Evolutionary conservation across 2,888 invertebrate species (phyloP).

Genomic region (Pandemis cinnamomeana): DNA sequence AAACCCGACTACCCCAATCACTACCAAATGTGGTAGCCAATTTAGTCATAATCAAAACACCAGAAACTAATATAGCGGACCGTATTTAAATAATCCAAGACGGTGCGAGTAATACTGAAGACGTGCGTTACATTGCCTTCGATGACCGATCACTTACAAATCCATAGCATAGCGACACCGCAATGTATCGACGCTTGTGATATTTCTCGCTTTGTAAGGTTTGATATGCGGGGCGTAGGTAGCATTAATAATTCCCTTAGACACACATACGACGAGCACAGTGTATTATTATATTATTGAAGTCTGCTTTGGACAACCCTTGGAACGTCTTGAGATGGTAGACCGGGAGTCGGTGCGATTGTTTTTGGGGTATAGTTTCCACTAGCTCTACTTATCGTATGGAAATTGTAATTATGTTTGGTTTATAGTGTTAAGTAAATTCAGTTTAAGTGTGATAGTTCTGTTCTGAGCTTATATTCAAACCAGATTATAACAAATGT

Average conservation of each 20-base stretch:
- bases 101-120: no score
- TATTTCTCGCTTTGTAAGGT: no score
- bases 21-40: slow-evolving; percentile 25
- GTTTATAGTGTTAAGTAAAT: no score
- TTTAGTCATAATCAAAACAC: slow-evolving; percentile 58
- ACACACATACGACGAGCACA: slow-evolving; percentile 80
- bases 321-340: slow-evolving; percentile 68
- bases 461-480: no score
- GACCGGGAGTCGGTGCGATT: slow-evolving; percentile 56
- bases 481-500: no score
- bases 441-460: no score
- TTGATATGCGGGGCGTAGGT: slow-evolving; percentile 54
- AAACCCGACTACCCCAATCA: slow-evolving; percentile 13
- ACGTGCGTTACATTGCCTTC: no score
- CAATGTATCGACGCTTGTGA: no score
- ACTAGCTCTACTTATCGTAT: no score
- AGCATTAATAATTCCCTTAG: slow-evolving; percentile 82
- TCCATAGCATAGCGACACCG: no score
- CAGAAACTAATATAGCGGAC: slow-evolving; percentile 61
- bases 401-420: no score
- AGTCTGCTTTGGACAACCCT: slow-evolving; percentile 78
- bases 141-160: no score
- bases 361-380: neutral
- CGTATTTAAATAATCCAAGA: slow-evolving; percentile 65
- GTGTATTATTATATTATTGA: slow-evolving; percentile 77